These are phyloP conservation scores for Pseudococcus viburni DNA, from an alignment of 2,888 invertebrate species.

Conservation along the genomic window DNA sequence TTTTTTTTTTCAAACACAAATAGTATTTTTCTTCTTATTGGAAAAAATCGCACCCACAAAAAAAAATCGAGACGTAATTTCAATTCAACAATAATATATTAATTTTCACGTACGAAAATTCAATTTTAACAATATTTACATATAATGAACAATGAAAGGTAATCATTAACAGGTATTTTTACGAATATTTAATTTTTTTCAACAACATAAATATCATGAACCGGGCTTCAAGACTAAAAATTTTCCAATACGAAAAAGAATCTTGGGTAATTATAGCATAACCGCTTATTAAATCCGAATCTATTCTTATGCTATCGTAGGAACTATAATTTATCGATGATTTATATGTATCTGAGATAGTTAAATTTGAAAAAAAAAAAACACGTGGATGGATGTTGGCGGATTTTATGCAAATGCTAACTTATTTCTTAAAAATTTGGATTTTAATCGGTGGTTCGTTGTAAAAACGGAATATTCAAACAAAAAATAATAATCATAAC, in stretches of 20 bases:
- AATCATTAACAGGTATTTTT: conserved; percentile 18
- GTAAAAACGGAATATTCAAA: background rate
- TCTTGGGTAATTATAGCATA: background rate
- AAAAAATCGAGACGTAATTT: background rate
- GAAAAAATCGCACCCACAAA: background rate
- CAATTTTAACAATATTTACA: conserved; percentile 57
- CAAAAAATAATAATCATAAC: background rate
- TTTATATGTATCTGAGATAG: background rate
- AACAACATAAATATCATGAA: background rate
- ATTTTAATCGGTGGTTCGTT: background rate
- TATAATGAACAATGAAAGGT: conserved; percentile 42
- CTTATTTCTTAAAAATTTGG: background rate
- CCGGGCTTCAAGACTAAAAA: background rate
- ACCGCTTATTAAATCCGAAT: background rate
- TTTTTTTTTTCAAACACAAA: too few species aligned
- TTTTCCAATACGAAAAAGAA: background rate
- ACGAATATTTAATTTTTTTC: conserved; percentile 4
- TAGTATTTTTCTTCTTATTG: background rate
- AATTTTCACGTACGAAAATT: conserved; percentile 32
- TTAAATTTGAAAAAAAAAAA: background rate
- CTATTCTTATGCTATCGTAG: conserved; percentile 1
- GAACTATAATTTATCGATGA: background rate
- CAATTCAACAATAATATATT: conserved; percentile 59
- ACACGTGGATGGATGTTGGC: background rate
- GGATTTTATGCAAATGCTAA: background rate